Conservation (phyloP, 2,113 vertebrate genomes). For the Melospiza melodia region DNA sequence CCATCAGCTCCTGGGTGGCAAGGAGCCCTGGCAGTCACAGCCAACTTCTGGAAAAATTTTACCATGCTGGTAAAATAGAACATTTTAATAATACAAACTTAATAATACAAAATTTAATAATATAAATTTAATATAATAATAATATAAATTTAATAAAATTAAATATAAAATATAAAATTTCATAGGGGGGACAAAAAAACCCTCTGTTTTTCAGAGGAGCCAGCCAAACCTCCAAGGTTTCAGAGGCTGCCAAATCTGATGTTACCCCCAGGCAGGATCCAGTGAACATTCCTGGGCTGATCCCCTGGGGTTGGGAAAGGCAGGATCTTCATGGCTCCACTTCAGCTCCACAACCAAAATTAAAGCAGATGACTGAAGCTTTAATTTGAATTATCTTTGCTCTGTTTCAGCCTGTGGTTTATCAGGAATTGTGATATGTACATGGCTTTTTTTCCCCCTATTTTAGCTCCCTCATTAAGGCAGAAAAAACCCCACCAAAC, state of each 20-base stretch:
- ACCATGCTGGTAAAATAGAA: neutral
- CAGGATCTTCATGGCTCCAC: neutral
- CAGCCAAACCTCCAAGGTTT: neutral
- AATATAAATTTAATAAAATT: neutral
- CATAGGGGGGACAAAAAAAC: neutral
- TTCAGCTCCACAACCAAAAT: neutral
- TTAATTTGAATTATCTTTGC: slow-evolving; percentile 37
- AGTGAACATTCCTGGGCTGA: neutral
- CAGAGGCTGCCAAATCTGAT: neutral
- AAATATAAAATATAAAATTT: too few relatives aligned
- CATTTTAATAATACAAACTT: neutral
- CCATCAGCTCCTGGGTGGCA: neutral
- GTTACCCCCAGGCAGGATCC: neutral
- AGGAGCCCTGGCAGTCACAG: neutral
- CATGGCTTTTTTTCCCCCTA: neutral
- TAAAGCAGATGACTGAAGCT: neutral
- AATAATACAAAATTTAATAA: too few relatives aligned
- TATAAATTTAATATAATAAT: neutral
- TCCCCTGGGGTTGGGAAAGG: neutral
- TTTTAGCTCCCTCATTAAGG: slow-evolving; percentile 3
- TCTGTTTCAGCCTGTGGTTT: neutral
- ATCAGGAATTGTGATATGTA: neutral
- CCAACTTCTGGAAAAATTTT: neutral
- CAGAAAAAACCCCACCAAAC: neutral
- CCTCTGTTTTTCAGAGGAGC: neutral